Evolutionary conservation across 1,140 invertebrate genomes (phyloP), one percentile per base, ranked within the genome.

Genomic region (Euborellia annulipes): DNA sequence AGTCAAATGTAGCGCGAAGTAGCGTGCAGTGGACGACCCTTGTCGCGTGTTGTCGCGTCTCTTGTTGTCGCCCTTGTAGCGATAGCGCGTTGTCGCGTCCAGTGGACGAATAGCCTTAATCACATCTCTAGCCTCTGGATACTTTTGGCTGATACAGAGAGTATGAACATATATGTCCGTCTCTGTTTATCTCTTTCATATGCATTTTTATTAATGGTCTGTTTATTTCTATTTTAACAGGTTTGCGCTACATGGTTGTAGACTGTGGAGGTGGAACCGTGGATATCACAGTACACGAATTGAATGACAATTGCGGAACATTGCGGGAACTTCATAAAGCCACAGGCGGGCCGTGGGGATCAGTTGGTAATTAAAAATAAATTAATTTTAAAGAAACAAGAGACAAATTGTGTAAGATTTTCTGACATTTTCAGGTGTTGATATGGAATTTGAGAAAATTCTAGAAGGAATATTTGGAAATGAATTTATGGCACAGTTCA

Each of bases 201-300:
- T n/a, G n/a, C n/a, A n/a, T n/a, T n/a, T n/a, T n/a, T n/a, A n/a
- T n/a, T n/a, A n/a, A n/a, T n/a, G n/a, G n/a, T n/a, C n/a, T n/a
- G n/a, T n/a, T n/a, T n/a, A n/a, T n/a, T n/a, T n/a, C n/a, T 27
- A 27, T 27, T 4, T 27, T 20, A 41, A 44, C n/a, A 55, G 54
- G 50, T 1, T 38, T 36, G 36, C 48, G 48, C 13, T 59, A 55
- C 42, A 66, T 76, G 61, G 69, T 77, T 4, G 74, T 77, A 2
- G 75, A 77, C 52, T 76, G 73, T 55, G 75, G 75, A 6, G 75
- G 75, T 9, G 73, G 74, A 1, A 77, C 73, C 6, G 73, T 76
- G 0, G 74, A 77, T 53, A 75, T 77, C 37, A 77, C 75, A 0
- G 72, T 76, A 17, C 74, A 77, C 57, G 70, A 75, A 52, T 57